These are phyloP conservation scores for Ormyrus labotus DNA, from an alignment of 2,888 invertebrate species.

Conservation along the genomic window DNA sequence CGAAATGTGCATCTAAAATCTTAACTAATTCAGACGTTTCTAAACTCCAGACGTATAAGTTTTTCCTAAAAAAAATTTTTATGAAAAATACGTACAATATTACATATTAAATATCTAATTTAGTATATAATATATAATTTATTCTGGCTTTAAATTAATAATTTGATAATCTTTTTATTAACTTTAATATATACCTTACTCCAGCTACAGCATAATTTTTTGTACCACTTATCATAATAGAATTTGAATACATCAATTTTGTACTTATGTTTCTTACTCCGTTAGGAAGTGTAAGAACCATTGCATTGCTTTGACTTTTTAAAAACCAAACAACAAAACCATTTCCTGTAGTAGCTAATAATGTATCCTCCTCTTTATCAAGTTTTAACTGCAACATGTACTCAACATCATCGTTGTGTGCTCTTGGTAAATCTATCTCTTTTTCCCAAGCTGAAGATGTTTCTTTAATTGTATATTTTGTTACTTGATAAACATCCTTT, in stretches of 20 bases:
- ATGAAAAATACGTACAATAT: too few species aligned
- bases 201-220: slow-evolving; percentile 96
- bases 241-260: slow-evolving; percentile 92
- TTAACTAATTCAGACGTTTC: slow-evolving; percentile 89
- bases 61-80: slow-evolving; percentile 81
- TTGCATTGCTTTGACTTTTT: slow-evolving; percentile 78
- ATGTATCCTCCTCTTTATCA: slow-evolving; percentile 87
- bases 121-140: neutral
- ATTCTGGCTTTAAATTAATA: neutral
- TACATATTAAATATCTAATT: too few species aligned
- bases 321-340: slow-evolving; percentile 91
- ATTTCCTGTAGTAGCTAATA: slow-evolving; percentile 90
- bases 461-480: slow-evolving; percentile 76
- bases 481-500: slow-evolving; percentile 79
- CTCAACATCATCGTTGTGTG: slow-evolving; percentile 85
- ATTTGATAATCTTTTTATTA: neutral
- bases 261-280: slow-evolving; percentile 96
- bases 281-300: slow-evolving; percentile 86
- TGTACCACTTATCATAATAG: slow-evolving; percentile 93
- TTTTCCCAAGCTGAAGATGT: slow-evolving; percentile 81
- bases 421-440: slow-evolving; percentile 80
- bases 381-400: slow-evolving; percentile 89
- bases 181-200: slow-evolving; percentile 80
- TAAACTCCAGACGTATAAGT: slow-evolving; percentile 95
- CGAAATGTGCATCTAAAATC: slow-evolving; percentile 96